Evolutionary conservation across 2,797 vertebrate species (phyloP), one percentile per base, ranked within the genome.

Genomic region (Macropodus opercularis): DNA sequence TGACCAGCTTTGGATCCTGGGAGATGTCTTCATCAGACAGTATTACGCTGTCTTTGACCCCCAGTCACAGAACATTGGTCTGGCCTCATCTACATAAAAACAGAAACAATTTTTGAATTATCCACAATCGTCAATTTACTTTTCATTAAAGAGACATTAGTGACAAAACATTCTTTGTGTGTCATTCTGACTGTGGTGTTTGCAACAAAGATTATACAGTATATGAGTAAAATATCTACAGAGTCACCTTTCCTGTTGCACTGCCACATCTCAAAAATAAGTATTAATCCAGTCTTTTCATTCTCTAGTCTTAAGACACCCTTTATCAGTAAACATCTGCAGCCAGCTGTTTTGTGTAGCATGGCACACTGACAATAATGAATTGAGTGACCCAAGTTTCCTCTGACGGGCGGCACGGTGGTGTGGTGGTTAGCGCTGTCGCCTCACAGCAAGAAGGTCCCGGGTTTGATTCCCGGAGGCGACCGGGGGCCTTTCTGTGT

Each of bases 1-100:
- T 27, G 0, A 22, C 0, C 60, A 72, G 31, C 79, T 89, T 35
- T 92, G 88, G 88, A 90, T 90, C 77, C 72, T 90, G 58, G 88
- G 90, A 54, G 87, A 91, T 39, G 89, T 91, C 50, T 91, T 91
- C 76, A 92, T 90, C 77, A 83, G 87, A 67, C 61, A 89, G 55
- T 90, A 69, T 72, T 90, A 87, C 2, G 29, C 56, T 6, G 22
- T 89, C 61, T 91, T 91, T 58, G 49, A 90, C 29, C 3, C 34
- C 7, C 8, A 59, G 8, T 0, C 2, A 38, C 54, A 74, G 19
- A 8, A n/a, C 1, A 52, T 88, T 1, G 87, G 80, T 26, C 64
- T 88, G 63, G 87, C 85, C 43, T 32, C 72, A 47, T 63, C 84
- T 63, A 78, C 5, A 9, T 84, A 73, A 75, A 42, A 65, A 10